Conservation (phyloP, 2,113 vertebrate genomes). For the Corythaixoides concolor region DNA sequence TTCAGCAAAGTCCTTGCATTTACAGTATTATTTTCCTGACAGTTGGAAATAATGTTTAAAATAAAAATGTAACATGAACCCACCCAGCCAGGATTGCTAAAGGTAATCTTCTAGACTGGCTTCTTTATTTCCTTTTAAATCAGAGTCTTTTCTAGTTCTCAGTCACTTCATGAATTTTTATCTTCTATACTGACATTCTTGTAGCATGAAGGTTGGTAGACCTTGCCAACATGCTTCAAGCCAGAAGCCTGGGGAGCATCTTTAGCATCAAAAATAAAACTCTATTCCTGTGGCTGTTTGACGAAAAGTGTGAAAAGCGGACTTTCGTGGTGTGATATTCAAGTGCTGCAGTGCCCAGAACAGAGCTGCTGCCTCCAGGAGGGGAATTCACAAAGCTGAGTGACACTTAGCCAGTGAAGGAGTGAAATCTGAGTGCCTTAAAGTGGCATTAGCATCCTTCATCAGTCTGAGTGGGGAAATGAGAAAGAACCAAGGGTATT, state of each 20-base stretch:
- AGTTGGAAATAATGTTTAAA: not conserved
- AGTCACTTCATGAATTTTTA: not conserved
- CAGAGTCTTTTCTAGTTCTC: not conserved
- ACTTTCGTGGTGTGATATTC: not conserved
- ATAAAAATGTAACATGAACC: not conserved
- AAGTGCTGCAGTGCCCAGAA: not conserved
- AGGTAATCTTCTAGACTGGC: not conserved
- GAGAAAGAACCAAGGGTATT: not conserved
- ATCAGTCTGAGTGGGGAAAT: not conserved
- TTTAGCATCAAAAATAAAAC: not conserved
- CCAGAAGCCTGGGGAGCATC: not conserved
- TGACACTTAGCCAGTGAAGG: not conserved
- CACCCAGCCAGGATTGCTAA: not conserved
- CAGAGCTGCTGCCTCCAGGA: not conserved
- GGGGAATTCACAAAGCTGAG: not conserved
- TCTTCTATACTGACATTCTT: not conserved
- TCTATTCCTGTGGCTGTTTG: not conserved
- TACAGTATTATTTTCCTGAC: not conserved
- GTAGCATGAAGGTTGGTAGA: not conserved
- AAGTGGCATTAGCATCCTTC: not conserved
- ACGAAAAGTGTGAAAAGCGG: not conserved
- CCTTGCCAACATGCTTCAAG: constrained; percentile 5
- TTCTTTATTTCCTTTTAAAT: not conserved
- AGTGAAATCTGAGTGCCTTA: not conserved
- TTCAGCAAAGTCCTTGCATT: not conserved